phyloP scores from a whole-genome alignment of 2,888 invertebrate species.

The Pharmacophagus antenor region DNA sequence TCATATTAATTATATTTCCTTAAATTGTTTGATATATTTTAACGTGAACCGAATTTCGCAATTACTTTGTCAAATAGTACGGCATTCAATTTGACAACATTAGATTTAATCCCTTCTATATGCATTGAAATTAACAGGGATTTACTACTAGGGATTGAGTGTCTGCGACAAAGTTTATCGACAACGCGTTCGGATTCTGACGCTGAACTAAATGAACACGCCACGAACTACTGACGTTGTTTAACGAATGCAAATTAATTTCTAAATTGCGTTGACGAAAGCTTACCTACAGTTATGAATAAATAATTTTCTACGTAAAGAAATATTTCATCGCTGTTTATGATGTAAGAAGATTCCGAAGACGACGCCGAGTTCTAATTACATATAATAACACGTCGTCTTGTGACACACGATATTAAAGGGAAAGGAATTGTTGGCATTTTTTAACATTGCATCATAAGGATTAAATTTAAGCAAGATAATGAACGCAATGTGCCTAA shows the following conservation, averaged over 20 bases:
- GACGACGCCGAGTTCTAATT: not conserved
- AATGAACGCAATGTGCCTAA: no score
- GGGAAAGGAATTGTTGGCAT: no score
- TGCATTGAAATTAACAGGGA: constrained; percentile 14
- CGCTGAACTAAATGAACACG: constrained; percentile 21
- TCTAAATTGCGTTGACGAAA: not conserved
- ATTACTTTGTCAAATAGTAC: not conserved
- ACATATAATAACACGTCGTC: not conserved
- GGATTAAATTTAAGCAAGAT: no score
- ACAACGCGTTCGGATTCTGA: constrained; percentile 16
- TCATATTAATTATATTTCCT: no score
- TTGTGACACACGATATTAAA: not conserved
- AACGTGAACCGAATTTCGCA: not conserved
- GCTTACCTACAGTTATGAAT: not conserved
- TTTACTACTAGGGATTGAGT: constrained; percentile 4
- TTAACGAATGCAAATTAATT: constrained; percentile 2
- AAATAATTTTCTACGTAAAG: not conserved
- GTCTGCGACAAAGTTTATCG: constrained; percentile 21
- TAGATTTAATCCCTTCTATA: constrained; percentile 10
- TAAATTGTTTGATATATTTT: not conserved
- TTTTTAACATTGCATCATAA: no score
- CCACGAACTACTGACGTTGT: constrained; percentile 10
- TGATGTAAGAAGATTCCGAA: not conserved
- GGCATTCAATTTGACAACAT: not conserved
- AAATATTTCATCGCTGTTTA: not conserved